Evolutionary conservation across 1,140 invertebrate genomes (phyloP), one percentile per base, ranked within the genome.

Genomic region (Leguminivora glycinivorella): DNA sequence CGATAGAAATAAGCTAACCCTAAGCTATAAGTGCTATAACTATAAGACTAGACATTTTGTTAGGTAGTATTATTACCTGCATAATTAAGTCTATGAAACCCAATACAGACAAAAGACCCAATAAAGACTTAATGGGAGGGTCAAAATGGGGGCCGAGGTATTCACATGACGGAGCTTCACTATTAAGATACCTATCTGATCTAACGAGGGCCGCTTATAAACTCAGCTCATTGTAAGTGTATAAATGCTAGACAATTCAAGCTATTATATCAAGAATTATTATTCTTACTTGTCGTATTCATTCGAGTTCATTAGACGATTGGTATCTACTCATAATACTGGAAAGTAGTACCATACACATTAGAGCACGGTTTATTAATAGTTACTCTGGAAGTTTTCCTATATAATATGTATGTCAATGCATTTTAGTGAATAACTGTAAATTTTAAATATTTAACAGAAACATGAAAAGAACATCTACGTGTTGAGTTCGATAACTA

Each of bases 81-180:
- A 52, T 52, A 52, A 52, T 52, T 52, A 19, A 52, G 47, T 52
- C 40, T n/a, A 43, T 43, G 40, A 43, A 29, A 17, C 58, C n/a
- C n/a, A 31, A 63, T 63, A 63, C 58, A 29, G n/a, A 63, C 9
- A 29, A 26, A 26, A 29, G 26, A 24, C 56, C 26, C 56, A 60
- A 60, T 60, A 26, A n/a, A 60, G 56, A 26, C 56, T 60, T 60
- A 63, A 31, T 31, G 58, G 58, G 58, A 63, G 58, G 58, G 58
- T 63, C 58, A 31, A 31, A 29, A 63, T 63, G 58, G 58, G 25
- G 25, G 24, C 25, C 25, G 26, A 17, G 58, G 22, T 29, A 63
- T 29, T 29, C 25, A 63, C 25, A 63, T 29, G 58, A 29, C 25
- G 19, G 58, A 29, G 25, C n/a, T 29, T 29, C 25, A 63, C 58